phyloP scores from a whole-genome alignment of 2,797 vertebrate genomes.

The Mus caroli region DNA sequence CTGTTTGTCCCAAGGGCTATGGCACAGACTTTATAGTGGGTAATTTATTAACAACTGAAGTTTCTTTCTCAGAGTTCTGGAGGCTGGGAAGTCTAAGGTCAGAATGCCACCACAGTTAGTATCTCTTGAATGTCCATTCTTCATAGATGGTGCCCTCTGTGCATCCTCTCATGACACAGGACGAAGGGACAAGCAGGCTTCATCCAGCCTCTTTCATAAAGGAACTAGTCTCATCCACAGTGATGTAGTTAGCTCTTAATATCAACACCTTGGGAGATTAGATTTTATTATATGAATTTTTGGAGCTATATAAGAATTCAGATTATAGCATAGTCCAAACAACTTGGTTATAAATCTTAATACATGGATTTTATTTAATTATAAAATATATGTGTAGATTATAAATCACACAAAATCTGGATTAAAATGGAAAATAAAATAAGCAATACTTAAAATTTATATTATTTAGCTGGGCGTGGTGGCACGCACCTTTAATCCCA shows the following conservation, averaged over 20 bases:
- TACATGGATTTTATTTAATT: slow-evolving; percentile 39
- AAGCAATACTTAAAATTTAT: slow-evolving; percentile 46
- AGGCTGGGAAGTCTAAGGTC: neutral
- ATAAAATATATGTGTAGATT: slow-evolving; percentile 14
- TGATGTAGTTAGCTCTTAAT: neutral
- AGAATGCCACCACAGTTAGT: neutral
- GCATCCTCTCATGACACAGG: neutral
- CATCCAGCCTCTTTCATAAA: neutral
- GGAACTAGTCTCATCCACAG: neutral
- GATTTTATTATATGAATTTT: slow-evolving; percentile 26
- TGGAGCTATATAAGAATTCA: neutral
- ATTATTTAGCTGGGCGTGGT: too few species aligned
- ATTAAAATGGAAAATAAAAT: slow-evolving; percentile 56
- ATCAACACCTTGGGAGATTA: neutral
- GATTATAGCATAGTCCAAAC: neutral
- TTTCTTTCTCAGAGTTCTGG: neutral
- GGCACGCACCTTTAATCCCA: too few species aligned
- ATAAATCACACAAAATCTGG: slow-evolving; percentile 11
- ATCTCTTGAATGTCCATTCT: neutral
- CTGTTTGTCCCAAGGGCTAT: neutral
- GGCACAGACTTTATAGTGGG: neutral
- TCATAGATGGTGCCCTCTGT: neutral
- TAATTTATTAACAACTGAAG: slow-evolving; percentile 37
- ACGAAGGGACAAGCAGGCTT: neutral
- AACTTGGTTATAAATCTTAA: slow-evolving; percentile 36